Conservation (phyloP, 1,140 invertebrate species). For the Nephila pilipes region DNA sequence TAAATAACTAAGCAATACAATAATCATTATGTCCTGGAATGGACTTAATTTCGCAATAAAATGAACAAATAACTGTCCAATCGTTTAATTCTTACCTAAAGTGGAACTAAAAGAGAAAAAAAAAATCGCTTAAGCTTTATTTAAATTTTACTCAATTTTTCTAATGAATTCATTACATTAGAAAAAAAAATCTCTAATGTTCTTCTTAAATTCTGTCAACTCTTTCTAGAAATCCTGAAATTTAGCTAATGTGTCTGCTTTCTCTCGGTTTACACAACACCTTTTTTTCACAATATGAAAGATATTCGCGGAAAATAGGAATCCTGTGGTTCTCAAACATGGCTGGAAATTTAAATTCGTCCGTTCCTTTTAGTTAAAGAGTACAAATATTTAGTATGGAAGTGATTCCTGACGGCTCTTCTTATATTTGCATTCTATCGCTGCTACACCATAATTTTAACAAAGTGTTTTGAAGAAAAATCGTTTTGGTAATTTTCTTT, state of each 20-base stretch:
- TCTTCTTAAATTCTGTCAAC: not conserved
- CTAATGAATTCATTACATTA: no score
- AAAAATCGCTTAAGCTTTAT: no score
- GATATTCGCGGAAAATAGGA: not conserved
- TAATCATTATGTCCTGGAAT: no score
- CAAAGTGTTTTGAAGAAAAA: not conserved
- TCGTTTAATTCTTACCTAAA: no score
- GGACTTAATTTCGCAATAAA: no score
- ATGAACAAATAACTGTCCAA: no score
- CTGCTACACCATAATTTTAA: slow-evolving; percentile 14
- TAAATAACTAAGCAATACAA: no score
- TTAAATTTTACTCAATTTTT: no score
- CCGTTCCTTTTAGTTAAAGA: slow-evolving; percentile 6
- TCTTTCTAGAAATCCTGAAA: not conserved
- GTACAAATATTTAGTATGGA: slow-evolving; percentile 34
- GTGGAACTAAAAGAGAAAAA: no score
- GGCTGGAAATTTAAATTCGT: slow-evolving; percentile 15
- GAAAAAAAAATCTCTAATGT: no score
- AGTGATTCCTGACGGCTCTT: slow-evolving; percentile 3
- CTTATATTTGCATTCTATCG: slow-evolving; percentile 28
- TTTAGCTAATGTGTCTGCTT: not conserved
- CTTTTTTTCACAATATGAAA: not conserved
- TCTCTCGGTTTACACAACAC: not conserved
- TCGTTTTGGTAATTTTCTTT: not conserved
- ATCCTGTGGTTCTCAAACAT: slow-evolving; percentile 7